Evolutionary conservation across 2,113 vertebrate genomes (phyloP), one percentile per base, ranked within the genome.

Genomic region (Macquaria australasica): DNA sequence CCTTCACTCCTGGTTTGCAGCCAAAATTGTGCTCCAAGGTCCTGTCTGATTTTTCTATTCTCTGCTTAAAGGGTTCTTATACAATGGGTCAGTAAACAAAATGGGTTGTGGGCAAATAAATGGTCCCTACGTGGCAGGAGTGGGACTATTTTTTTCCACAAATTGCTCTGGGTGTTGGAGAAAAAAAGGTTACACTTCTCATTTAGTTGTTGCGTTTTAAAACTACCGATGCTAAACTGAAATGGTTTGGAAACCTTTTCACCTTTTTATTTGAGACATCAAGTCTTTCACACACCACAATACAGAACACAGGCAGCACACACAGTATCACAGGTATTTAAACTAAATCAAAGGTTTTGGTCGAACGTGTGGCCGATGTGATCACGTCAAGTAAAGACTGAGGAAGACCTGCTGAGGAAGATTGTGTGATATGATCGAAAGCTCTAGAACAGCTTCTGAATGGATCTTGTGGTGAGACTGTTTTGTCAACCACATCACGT

Each of bases 51-150:
- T 85, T 78, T 73, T 82, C 62, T 76, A 6, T 73, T 86, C 79
- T 45, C 79, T 63, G 55, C 81, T 83, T 88, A 91, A 90, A 91
- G 73, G 79, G 31, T 77, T 84, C 50, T 88, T 82, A 81, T 77
- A 63, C 70, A 5, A 71, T 37, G 82, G 88, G 82, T 90, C 87
- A 86, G 87, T 90, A 91, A 90, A 88, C 83, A 90, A 73, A 88
- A 90, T 74, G 70, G 79, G 48, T 79, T 71, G 41, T 28, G 81
- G 60, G 59, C 50, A 67, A 43, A 60, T 88, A 87, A 90, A 87
- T 72, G 78, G 74, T 69, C 80, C 83, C 73, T 21, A 71, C 72
- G 69, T 43, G 67, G 73, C 79, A 75, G 62, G 64, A 86, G 43
- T 51, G 72, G 68, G 73, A 82, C 68, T 59, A 69, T 82, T 88